A percentile compares a stretch with the other conserved stretches of the same genome.
phyloP scores from a whole-genome alignment of 1,140 invertebrate species.

The Rhopalosiphum padi region DNA sequence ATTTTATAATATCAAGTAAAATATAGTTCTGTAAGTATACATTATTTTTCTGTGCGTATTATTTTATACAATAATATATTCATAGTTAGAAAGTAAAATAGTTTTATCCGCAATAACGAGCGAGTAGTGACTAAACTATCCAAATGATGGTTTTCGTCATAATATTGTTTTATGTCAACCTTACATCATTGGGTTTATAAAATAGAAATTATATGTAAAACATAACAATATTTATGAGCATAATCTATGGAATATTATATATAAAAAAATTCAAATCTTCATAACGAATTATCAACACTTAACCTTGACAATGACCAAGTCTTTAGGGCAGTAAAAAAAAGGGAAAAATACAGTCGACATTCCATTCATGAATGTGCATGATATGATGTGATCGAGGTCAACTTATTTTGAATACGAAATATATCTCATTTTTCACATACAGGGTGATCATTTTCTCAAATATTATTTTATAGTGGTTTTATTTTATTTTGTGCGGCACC shows the following conservation, averaged over 20 bases:
- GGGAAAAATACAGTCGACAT: background rate
- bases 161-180: background rate
- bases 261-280: conserved; percentile 34
- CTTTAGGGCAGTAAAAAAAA: conserved; percentile 34
- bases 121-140: conserved; percentile 14
- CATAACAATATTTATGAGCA: conserved; percentile 41
- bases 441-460: background rate
- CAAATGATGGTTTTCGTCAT: background rate
- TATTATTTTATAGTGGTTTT: background rate
- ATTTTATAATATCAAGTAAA: background rate
- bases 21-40: background rate
- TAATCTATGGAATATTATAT: background rate
- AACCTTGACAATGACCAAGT: conserved; percentile 57
- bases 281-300: conserved; percentile 16
- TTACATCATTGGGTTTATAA: background rate
- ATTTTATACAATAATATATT: background rate
- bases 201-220: conserved; percentile 24
- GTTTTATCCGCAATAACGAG: background rate
- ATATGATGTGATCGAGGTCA: conserved; percentile 45
- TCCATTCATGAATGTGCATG: conserved; percentile 46
- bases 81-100: conserved; percentile 36
- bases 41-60: background rate
- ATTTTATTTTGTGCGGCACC: background rate
- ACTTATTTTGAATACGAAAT: conserved; percentile 34
- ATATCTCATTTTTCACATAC: background rate